Percentiles rank a stretch among this genome's conserved stretches.
phyloP scores from a whole-genome alignment of 2,888 invertebrate genomes.

The Matsumyia berberina region DNA sequence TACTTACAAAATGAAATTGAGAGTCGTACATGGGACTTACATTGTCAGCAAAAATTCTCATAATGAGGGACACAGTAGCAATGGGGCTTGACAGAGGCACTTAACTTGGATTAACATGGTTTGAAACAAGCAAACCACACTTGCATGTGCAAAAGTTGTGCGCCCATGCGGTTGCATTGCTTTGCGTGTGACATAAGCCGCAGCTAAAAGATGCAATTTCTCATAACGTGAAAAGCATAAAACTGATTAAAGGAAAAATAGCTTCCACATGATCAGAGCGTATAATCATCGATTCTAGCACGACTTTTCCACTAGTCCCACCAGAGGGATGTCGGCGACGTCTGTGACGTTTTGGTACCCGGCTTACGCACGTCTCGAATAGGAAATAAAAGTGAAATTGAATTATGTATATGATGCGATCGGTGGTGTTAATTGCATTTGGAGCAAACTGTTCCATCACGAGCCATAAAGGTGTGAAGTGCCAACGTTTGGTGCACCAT shows the following conservation, averaged over 20 bases:
- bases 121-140: constrained; percentile 1
- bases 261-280: constrained; percentile 38
- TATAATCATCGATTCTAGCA: background rate
- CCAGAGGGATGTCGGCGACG: background rate
- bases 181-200: constrained; percentile 65
- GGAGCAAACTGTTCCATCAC: constrained; percentile 36
- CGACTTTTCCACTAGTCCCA: background rate
- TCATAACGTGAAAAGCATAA: constrained; percentile 42
- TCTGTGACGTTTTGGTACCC: background rate
- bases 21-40: constrained; percentile 14
- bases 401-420: constrained; percentile 61
- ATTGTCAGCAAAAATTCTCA: constrained; percentile 19
- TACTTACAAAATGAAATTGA: constrained; percentile 37
- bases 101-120: constrained; percentile 59
- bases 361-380: constrained; percentile 56
- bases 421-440: constrained; percentile 43
- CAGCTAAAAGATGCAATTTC: constrained; percentile 6
- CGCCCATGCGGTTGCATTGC: constrained; percentile 11
- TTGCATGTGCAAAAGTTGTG: background rate
- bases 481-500: constrained; percentile 31
- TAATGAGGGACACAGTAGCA: background rate
- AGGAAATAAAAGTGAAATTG: constrained; percentile 75
- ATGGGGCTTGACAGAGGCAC: constrained; percentile 34
- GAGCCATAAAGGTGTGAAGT: constrained; percentile 40
- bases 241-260: constrained; percentile 60